Evolutionary conservation across 2,888 invertebrate genomes (phyloP).

Genomic region (Philereme transversata): DNA sequence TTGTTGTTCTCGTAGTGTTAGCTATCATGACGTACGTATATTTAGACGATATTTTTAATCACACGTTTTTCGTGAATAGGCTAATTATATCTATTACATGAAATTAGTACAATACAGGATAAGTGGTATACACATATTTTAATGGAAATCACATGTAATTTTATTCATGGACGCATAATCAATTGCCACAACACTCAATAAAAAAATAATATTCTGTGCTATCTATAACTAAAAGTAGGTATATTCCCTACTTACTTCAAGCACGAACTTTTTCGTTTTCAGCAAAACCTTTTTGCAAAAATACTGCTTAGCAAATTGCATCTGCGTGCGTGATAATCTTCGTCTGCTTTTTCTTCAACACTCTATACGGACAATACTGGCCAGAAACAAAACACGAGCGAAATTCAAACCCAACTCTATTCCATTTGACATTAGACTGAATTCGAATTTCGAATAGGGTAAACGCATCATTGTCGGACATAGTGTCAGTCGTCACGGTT

Average conservation of each 20-base stretch:
- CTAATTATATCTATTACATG: too few species aligned
- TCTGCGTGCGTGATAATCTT: conserved; percentile 28
- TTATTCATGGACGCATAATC: too few species aligned
- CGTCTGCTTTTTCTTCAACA: conserved; percentile 31
- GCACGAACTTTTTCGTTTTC: too few species aligned
- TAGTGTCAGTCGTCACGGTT: conserved; percentile 74
- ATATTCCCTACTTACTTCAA: too few species aligned
- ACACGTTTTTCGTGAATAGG: too few species aligned
- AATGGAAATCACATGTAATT: too few species aligned
- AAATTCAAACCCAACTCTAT: conserved; percentile 30
- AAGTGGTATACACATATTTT: too few species aligned
- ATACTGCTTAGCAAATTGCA: conserved; percentile 11
- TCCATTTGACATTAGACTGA: conserved; percentile 22
- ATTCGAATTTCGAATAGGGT: conserved; percentile 35
- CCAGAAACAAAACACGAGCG: conserved; percentile 23
- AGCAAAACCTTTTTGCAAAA: neutral
- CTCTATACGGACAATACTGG: conserved; percentile 39
- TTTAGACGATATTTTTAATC: too few species aligned
- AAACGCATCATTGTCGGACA: conserved; percentile 45
- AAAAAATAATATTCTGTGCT: too few species aligned
- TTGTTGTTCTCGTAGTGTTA: conserved; percentile 15
- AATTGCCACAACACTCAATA: too few species aligned
- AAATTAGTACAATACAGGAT: too few species aligned
- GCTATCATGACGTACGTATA: conserved; percentile 5
- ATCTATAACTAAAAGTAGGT: too few species aligned